Evolutionary conservation across 2,888 invertebrate genomes (phyloP), one percentile per base, ranked within the genome.

Genomic region (Chesias legatella): DNA sequence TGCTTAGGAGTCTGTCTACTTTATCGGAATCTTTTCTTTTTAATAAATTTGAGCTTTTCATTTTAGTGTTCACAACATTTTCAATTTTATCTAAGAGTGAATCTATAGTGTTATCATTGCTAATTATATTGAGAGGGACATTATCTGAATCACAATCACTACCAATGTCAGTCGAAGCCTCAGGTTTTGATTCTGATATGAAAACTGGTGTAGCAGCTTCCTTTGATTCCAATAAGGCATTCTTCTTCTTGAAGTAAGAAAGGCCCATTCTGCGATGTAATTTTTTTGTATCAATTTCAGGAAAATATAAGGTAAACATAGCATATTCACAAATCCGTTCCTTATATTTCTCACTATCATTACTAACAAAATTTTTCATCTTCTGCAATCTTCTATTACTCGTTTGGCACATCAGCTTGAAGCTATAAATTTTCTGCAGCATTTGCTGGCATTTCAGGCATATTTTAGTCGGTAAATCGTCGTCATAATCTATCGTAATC

Each of bases 321-420:
- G 65, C 52, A 42, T 63, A 74, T 37, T 77, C 61, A 25, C 71
- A 70, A 1, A 78, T 44, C 36, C 61, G 63, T 50, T 69, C 60
- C 34, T 6, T 53, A 31, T 3, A 51, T 39, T 9, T 20, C 26
- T 53, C 32, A 39, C 32, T 25, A 43, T 43, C n/a, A 27, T 54
- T 44, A 21, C 47, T 20, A 41, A 47, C 38, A 0, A 42, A 47
- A 41, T 46, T 45, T 7, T 39, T 8, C n/a, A 73, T 49, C 24
- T 51, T 51, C 33, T 60, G 55, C 1, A 82, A 48, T 9, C 58
- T 51, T 43, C 62, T 61, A 10, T 81, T 63, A 29, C 70, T 78
- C 0, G 64, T 60, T 65, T 84, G 78, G 39, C 83, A 80, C 28
- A 58, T 74, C 10, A 76, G 53, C 52, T 82, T 82, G 32, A 86